Evolutionary conservation across 1,140 invertebrate genomes (phyloP), one percentile per base, ranked within the genome.

Genomic region (Neoseiulus cucumeris): DNA sequence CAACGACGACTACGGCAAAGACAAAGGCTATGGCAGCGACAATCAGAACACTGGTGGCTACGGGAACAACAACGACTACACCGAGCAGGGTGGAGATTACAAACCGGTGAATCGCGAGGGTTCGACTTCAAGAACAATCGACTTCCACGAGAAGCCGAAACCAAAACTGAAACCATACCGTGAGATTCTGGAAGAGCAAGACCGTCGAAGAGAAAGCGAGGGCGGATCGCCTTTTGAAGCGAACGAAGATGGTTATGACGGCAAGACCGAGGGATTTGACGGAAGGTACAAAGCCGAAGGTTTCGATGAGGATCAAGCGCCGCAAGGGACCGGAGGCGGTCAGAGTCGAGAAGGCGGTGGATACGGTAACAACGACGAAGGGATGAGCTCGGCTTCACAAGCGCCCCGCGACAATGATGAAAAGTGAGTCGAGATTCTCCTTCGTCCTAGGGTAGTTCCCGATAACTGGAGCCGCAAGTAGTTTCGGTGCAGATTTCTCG

Each of bases 101-200:
- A 59, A 59, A 25, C 51, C 51, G 51, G 51, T 59, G n/a, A 59
- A 25, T 33, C 51, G 51, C 14, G 51, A 59, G 33, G 51, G 22
- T 14, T 59, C 51, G 22, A 29, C 25, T 2, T 59, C 51, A n/a
- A 59, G 51, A 9, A 29, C 51, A 33, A 17, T 59, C 51, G 22
- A 59, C 22, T 59, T 59, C 51, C 51, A 59, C 33, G 51, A 59
- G 51, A 59, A 59, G 51, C 51, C 51, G 14, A 59, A 59, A 59
- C 51, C 51, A 6, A 59, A 59, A 25, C 51, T 59, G 51, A 59
- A 59, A 59, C 51, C 51, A 4, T 59, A 59, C 22, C 51, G 51
- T 25, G 51, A 59, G 9, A 59, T 59, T 20, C 51, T 59, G 2
- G 51, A 59, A 20, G 51, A 59, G 22, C 14, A 59, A 20, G 51